Percentiles rank a stretch among this genome's conserved stretches.
These are phyloP conservation scores for Lutraria rhynchaena DNA, from an alignment of 1,140 invertebrate genomes.

Conservation along the genomic window DNA sequence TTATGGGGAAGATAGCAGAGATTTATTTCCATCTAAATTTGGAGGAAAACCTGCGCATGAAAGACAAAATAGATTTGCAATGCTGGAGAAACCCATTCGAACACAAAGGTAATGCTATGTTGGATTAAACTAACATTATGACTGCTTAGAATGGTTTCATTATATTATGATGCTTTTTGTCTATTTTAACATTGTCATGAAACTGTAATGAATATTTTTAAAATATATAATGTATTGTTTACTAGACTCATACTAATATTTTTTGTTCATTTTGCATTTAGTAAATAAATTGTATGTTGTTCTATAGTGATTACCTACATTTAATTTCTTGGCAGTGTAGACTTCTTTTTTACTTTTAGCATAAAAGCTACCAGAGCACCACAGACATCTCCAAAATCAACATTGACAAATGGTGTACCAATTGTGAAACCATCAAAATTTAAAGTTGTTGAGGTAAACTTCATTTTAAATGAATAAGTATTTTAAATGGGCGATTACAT, in stretches of 20 bases:
- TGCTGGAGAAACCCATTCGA: slow-evolving; percentile 29
- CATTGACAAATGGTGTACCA: neutral
- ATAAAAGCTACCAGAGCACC: slow-evolving; percentile 51
- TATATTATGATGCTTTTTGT: no score
- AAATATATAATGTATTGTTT: no score
- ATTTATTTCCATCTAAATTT: slow-evolving; percentile 66
- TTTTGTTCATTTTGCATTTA: no score
- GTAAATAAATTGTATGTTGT: no score
- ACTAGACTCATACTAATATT: no score
- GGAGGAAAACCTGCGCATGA: slow-evolving; percentile 64
- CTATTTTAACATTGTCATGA: no score
- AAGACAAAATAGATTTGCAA: slow-evolving; percentile 7
- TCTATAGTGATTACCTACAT: no score
- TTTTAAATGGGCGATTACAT: no score
- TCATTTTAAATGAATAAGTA: neutral
- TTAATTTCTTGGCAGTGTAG: no score
- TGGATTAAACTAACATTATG: no score
- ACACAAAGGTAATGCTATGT: slow-evolving; percentile 52
- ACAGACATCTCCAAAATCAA: slow-evolving; percentile 57
- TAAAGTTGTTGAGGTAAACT: slow-evolving; percentile 52
- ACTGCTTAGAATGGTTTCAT: no score
- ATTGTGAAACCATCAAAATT: neutral
- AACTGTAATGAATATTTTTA: no score
- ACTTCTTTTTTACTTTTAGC: slow-evolving; percentile 18
- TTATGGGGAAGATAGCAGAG: slow-evolving; percentile 72